Conservation (phyloP, 1,140 invertebrate species). For the Micrasema minimum region DNA sequence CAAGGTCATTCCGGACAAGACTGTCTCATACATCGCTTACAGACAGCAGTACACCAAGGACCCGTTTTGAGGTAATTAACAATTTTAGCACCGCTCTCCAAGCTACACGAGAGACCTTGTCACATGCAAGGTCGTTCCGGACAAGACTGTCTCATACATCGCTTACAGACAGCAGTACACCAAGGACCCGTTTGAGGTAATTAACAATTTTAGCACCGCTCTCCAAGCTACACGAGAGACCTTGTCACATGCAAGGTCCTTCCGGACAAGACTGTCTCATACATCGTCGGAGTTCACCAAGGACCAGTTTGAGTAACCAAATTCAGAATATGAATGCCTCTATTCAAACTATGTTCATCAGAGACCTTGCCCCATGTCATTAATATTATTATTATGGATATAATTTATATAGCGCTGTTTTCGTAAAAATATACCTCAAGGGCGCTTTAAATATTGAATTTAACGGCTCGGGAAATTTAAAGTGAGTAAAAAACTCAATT, state of each 20-base stretch:
- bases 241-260: constrained; percentile 82
- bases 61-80: constrained; percentile 72
- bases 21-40: constrained; percentile 73
- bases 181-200: constrained; percentile 75
- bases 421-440: too few species aligned
- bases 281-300: constrained; percentile 73
- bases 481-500: too few species aligned
- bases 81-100: constrained; percentile 66
- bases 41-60: constrained; percentile 71
- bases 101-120: constrained; percentile 69
- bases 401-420: too few species aligned
- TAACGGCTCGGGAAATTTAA: too few species aligned
- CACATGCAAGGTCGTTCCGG: not conserved
- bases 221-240: constrained; percentile 78
- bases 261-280: constrained; percentile 72
- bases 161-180: constrained; percentile 69
- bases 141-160: not conserved
- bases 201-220: too few species aligned
- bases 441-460: too few species aligned
- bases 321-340: too few species aligned
- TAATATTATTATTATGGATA: too few species aligned
- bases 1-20: constrained; percentile 77
- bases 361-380: not conserved
- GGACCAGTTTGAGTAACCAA: constrained; percentile 73
- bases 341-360: constrained; percentile 75